A percentile compares a stretch with the other conserved stretches of the same genome.
Evolutionary conservation across 2,888 invertebrate species (phyloP).

Genomic region (Mayetiola destructor): DNA sequence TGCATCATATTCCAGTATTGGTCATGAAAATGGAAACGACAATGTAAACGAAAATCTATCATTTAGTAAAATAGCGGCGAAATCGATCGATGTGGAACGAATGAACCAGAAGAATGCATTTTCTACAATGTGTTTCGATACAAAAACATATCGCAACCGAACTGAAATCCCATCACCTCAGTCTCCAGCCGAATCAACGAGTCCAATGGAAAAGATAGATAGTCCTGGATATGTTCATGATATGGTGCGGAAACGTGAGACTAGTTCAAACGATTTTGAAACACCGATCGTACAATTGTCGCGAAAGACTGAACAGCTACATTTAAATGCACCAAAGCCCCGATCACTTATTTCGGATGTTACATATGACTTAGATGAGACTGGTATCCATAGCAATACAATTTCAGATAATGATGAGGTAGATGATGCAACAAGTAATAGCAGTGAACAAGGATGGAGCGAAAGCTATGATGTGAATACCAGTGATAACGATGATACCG

Average conservation of each 20-base stretch:
- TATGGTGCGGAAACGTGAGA: not conserved
- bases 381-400: not conserved
- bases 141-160: not conserved
- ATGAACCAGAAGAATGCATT: conserved; percentile 1
- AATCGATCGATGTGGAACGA: not conserved
- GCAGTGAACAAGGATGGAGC: not conserved
- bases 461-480: conserved; percentile 10
- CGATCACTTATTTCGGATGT: not conserved
- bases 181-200: not conserved
- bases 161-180: conserved; percentile 1
- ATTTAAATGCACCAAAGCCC: not conserved
- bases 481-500: not conserved
- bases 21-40: too few relatives aligned
- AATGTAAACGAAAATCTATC: not conserved
- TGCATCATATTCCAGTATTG: too few relatives aligned
- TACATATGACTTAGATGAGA: not conserved
- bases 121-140: not conserved
- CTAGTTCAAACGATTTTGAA: not conserved
- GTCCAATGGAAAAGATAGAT: not conserved
- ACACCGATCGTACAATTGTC: conserved; percentile 1
- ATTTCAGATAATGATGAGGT: not conserved
- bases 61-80: not conserved
- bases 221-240: not conserved
- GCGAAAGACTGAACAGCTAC: not conserved
- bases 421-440: conserved; percentile 5